A percentile compares a stretch with the other conserved stretches of the same genome.
These are phyloP conservation scores for Alitta virens DNA, from an alignment of 2,888 invertebrate species.

Conservation along the genomic window DNA sequence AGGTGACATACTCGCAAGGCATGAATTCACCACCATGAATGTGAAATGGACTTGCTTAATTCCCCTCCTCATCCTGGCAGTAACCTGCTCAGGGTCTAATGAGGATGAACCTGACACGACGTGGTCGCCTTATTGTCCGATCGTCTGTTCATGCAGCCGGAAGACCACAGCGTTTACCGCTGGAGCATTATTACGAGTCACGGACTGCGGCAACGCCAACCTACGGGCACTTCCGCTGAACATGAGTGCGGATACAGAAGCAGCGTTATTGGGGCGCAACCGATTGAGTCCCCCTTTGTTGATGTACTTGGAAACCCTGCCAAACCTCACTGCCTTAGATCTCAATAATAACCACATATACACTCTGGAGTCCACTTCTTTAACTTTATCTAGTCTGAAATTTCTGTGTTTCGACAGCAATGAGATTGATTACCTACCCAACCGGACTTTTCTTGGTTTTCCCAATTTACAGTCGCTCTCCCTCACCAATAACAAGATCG, in stretches of 20 bases:
- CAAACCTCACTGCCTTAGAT: constrained; percentile 16
- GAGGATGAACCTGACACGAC: too few relatives aligned
- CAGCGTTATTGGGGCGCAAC: constrained; percentile 23
- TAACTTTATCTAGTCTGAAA: not conserved
- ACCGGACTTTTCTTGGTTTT: constrained; percentile 13
- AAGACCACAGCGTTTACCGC: not conserved
- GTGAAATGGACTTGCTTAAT: too few relatives aligned
- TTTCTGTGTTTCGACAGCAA: constrained; percentile 14
- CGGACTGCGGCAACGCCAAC: constrained; percentile 19
- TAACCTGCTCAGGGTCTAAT: too few relatives aligned
- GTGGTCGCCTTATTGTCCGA: too few relatives aligned
- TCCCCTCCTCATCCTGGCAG: too few relatives aligned
- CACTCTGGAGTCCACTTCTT: constrained; percentile 3
- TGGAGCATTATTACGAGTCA: constrained; percentile 3
- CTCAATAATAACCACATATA: constrained; percentile 18
- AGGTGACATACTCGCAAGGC: too few relatives aligned
- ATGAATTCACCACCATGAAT: too few relatives aligned
- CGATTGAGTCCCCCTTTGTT: constrained; percentile 21
- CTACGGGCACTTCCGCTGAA: constrained; percentile 22
- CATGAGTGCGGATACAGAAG: constrained; percentile 19
- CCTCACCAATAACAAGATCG: constrained; percentile 19
- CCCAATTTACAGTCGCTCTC: constrained; percentile 10
- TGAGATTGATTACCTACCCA: constrained; percentile 20
- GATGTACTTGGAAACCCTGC: constrained; percentile 11
- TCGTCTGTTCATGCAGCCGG: too few relatives aligned